phyloP scores from a whole-genome alignment of 2,113 vertebrate genomes.

The Poeciliopsis turrubarensis region DNA sequence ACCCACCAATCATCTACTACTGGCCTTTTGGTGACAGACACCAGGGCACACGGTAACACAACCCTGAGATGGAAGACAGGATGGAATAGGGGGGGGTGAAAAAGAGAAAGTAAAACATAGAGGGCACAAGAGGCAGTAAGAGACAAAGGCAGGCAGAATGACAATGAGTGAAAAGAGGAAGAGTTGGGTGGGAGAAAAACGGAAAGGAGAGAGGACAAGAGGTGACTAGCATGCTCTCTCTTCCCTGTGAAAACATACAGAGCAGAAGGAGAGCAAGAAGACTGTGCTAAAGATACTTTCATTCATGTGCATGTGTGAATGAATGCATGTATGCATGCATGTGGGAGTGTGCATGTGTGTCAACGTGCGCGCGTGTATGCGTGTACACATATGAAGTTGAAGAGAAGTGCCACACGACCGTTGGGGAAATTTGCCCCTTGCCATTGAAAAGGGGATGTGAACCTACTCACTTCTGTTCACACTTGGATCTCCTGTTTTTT shows the following conservation, averaged over 20 bases:
- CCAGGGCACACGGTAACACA: conserved; percentile 56
- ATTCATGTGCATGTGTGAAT: not conserved
- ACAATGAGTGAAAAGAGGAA: conserved; percentile 55
- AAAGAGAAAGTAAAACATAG: conserved; percentile 47
- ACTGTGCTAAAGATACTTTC: conserved; percentile 30
- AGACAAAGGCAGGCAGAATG: conserved; percentile 58
- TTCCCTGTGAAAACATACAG: conserved; percentile 27
- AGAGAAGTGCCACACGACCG: conserved; percentile 2
- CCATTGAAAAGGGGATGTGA: conserved; percentile 73
- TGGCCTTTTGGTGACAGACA: conserved; percentile 58
- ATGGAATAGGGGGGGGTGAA: conserved; percentile 41
- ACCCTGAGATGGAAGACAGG: conserved; percentile 37
- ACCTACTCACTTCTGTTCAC: conserved; percentile 70
- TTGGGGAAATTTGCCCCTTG: conserved; percentile 47
- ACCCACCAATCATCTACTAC: conserved; percentile 50
- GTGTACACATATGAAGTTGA: not conserved
- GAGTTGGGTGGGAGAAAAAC: not conserved
- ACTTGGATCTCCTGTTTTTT: conserved; percentile 20
- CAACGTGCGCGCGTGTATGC: not conserved
- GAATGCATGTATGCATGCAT: conserved; percentile 6
- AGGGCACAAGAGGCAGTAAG: conserved; percentile 34
- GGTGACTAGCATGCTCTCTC: conserved; percentile 45
- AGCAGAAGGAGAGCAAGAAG: conserved; percentile 42
- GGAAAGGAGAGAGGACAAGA: conserved; percentile 24
- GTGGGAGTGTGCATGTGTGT: not conserved